phyloP scores from a whole-genome alignment of 1,140 invertebrate species.

The Drosophila ercepeae region DNA sequence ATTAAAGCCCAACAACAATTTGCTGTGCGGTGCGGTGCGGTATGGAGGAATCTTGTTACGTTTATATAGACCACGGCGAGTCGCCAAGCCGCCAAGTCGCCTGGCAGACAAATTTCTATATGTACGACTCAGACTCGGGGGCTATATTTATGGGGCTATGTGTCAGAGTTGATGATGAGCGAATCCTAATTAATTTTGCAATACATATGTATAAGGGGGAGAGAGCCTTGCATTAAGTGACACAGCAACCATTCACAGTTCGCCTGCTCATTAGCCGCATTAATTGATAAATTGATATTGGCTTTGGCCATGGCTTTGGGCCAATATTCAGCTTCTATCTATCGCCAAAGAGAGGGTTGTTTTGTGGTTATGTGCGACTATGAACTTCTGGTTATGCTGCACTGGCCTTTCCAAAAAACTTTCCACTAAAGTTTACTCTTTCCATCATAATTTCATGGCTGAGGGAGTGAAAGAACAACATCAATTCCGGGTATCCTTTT shows the following conservation, averaged over 20 bases:
- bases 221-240: constrained; percentile 66
- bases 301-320: constrained; percentile 39
- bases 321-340: neutral
- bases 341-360: constrained; percentile 8
- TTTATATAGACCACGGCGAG: constrained; percentile 20
- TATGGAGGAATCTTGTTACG: constrained; percentile 57
- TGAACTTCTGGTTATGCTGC: constrained; percentile 32
- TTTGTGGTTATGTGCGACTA: constrained; percentile 7
- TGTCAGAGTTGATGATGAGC: constrained; percentile 68
- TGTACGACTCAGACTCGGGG: constrained; percentile 5
- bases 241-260: constrained; percentile 71
- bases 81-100: constrained; percentile 21
- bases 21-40: constrained; percentile 16
- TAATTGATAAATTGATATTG: constrained; percentile 82
- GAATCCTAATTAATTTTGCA: constrained; percentile 79
- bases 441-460: neutral
- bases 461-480: constrained; percentile 54
- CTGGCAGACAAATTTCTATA: constrained; percentile 16
- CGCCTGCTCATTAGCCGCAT: constrained; percentile 72
- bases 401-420: constrained; percentile 34
- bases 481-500: constrained; percentile 38
- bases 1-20: constrained; percentile 79
- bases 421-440: constrained; percentile 51
- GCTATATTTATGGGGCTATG: constrained; percentile 35
- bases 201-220: constrained; percentile 23